Evolutionary conservation across 92 coral and sea anemone species (phyloP).

Genomic region (Epizoanthus ramosus): DNA sequence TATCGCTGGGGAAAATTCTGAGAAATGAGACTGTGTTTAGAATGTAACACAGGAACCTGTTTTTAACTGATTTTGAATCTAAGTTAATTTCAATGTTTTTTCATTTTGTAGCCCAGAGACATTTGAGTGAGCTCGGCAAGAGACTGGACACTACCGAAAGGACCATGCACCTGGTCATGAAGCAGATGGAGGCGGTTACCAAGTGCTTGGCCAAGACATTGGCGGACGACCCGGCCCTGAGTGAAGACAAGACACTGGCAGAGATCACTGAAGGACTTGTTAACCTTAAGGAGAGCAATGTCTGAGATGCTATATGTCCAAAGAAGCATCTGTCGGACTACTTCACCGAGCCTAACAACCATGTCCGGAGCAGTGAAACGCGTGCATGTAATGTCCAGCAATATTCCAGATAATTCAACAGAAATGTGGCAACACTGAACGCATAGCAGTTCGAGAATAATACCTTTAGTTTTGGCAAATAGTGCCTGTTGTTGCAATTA

Average conservation of each 20-base stretch:
- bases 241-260: constrained; percentile 86
- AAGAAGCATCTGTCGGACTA: background rate
- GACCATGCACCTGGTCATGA: constrained; percentile 99
- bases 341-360: background rate
- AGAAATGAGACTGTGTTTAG: background rate
- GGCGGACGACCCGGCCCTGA: constrained; percentile 90
- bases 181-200: constrained; percentile 99
- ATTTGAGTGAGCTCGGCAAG: constrained; percentile 91
- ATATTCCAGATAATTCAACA: no score
- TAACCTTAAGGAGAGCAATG: constrained; percentile 96
- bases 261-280: constrained; percentile 93
- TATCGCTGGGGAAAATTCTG: no score
- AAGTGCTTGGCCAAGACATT: constrained; percentile 96
- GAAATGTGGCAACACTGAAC: no score
- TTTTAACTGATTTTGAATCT: background rate
- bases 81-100: background rate
- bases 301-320: constrained; percentile 39
- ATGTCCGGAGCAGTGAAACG: background rate
- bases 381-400: no score
- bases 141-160: constrained; percentile 98
- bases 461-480: no score
- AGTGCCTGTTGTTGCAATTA: no score
- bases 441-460: no score
- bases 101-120: constrained; percentile 76
- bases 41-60: background rate